Base-by-base conservation (phyloP, 2,888 invertebrate species). In the Lepidochrysops patricia region DNA sequence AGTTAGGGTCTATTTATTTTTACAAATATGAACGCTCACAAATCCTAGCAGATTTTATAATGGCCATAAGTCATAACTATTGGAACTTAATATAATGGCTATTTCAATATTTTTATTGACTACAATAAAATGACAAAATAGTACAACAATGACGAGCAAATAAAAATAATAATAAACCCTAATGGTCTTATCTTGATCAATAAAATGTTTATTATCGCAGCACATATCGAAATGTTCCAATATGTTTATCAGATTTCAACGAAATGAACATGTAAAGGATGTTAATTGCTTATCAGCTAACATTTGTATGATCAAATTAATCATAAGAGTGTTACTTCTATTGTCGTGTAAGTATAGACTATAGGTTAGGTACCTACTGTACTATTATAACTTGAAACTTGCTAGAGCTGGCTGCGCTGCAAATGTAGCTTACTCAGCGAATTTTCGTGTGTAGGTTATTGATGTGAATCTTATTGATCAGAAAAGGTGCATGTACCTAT, bases 201-300 rank as follows among this genome's bases (percentile, higher is more conserved):
- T 43, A 43, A 43, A 43, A 43, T 19, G 23, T 19, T 43, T 43
- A 19, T 12, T 43, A 43, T 43, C 43, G 19, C 9, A 32, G 15
- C 12, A 54, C 23, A 32, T 54, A 54, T 54, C 19, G 19, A 52
- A 52, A 54, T 54, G 32, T 54, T 32, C 12, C 54, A 54, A 19
- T 54, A 19, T 6, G 1, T 12, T 54, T 32, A 54, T 54, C 54
- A 29, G 54, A 54, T 54, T 54, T 54, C 54, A 54, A 9, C 4
- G 54, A 54, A 54, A 32, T 19, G 7, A 19, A 54, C 54, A 54
- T 32, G 54, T 32, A 54, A 54, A 54, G 19, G 19, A 29, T 54
- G 32, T 54, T 54, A 54, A 54, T 26, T 13, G 27, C 52, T 54
- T 54, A 54, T 54, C 54, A 19, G 32, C 9, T 7, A 23, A 19